Evolutionary conservation across 2,797 vertebrate genomes (phyloP).

Genomic region (Dryobates pubescens): DNA sequence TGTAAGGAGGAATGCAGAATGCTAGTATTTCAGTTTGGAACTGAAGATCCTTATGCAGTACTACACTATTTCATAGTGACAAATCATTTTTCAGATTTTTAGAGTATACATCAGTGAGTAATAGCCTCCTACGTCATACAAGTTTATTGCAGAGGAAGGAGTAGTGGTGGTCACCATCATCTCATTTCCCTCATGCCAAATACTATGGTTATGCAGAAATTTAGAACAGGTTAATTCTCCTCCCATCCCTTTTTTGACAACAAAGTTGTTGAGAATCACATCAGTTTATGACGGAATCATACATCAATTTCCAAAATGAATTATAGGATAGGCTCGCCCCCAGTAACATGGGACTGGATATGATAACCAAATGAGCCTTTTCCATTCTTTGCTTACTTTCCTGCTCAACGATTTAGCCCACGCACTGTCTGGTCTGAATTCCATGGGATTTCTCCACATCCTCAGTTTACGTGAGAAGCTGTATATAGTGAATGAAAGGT

Average conservation of each 20-base stretch:
- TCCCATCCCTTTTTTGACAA: not conserved
- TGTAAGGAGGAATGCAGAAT: not conserved
- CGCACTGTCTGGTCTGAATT: not conserved
- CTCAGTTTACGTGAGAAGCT: not conserved
- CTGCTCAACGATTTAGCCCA: not conserved
- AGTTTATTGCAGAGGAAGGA: not conserved
- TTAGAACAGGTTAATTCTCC: not conserved
- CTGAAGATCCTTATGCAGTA: not conserved
- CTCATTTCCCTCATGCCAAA: not conserved
- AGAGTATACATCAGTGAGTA: not conserved
- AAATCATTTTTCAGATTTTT: not conserved
- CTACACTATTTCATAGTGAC: not conserved
- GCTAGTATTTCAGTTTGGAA: not conserved
- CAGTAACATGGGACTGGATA: not conserved
- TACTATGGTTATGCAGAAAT: not conserved
- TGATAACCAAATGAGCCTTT: not conserved
- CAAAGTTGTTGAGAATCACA: not conserved
- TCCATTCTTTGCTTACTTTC: not conserved
- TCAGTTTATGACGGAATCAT: not conserved
- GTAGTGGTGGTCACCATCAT: not conserved
- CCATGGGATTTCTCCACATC: conserved; percentile 7
- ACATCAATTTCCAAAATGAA: not conserved
- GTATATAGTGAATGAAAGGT: conserved; percentile 9
- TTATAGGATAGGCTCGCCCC: not conserved
- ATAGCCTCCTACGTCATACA: not conserved